Evolutionary conservation across 2,888 invertebrate genomes (phyloP), one percentile per base, ranked within the genome.

Genomic region (Caenorhabditis japonica): DNA sequence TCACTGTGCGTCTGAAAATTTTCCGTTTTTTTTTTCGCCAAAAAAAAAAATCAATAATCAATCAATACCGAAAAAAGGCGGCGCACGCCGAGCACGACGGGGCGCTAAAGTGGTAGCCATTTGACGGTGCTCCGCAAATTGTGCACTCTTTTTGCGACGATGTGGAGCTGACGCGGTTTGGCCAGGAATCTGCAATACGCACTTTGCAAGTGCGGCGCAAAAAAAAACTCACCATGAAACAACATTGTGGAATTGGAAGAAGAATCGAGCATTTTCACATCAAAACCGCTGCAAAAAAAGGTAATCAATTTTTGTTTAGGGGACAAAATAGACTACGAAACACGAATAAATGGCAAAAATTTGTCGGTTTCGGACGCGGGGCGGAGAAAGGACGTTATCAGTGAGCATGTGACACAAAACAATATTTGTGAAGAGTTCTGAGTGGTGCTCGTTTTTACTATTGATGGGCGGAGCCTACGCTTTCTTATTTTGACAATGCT

Each of bases 31-130:
- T 25, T 43, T 13, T 12, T 4, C 30, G 46, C 17, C 44, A 23
- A 21, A 44, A 19, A 17, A 3, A 25, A 21, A 10, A 5, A 5
- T 30, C 7, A 30, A 30, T 7, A 30, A 30, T 5, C 10, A 30
- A 30, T 30, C 7, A 51, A n/a, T 46, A 71, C 72, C 77, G 39
- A 47, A 80, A 80, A 59, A 82, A 82, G 0, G 82, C 80, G 12
- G 82, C 82, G 60, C 82, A 82, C 4, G 82, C 82, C 10, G 78
- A 77, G 49, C 82, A 82, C 0, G 76, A 75, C 1, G 80, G 72
- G 1, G 81, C 79, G 53, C 77, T 81, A 66, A 81, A 81, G 56
- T 81, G 81, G 43, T 77, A 82, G 15, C 82, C 82, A 38, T 79
- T 80, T 3, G 80, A 80, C 1, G 80, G 82, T 19, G 82, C 82